phyloP scores from a whole-genome alignment of 92 coral and sea anemone species.

The Phenganax subtilis region DNA sequence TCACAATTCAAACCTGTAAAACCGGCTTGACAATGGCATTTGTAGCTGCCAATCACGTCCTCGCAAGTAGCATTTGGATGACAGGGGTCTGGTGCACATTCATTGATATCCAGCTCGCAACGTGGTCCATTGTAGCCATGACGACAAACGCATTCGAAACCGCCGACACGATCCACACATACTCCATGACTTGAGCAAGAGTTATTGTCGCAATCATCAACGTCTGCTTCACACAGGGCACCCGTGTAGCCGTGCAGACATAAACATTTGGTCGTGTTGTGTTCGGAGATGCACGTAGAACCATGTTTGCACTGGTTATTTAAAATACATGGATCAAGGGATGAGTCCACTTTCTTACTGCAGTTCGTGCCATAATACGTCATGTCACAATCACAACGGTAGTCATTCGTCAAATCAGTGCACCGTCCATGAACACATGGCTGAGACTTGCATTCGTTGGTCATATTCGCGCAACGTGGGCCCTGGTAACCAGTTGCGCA shows the following conservation, averaged over 20 bases:
- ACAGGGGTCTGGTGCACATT: slow-evolving; percentile 76
- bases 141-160: slow-evolving; percentile 84
- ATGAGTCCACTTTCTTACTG: slow-evolving; percentile 47
- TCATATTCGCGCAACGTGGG: slow-evolving; percentile 52
- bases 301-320: slow-evolving; percentile 76
- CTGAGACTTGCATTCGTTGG: slow-evolving; percentile 67
- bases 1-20: slow-evolving; percentile 81
- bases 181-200: slow-evolving; percentile 67
- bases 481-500: slow-evolving; percentile 84
- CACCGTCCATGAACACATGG: slow-evolving; percentile 87
- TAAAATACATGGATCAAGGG: slow-evolving; percentile 20
- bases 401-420: slow-evolving; percentile 66
- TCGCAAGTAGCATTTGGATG: slow-evolving; percentile 72
- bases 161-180: slow-evolving; percentile 80
- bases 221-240: slow-evolving; percentile 71
- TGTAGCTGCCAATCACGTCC: slow-evolving; percentile 67
- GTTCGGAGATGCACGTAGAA: slow-evolving; percentile 56
- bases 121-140: slow-evolving; percentile 66
- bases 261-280: slow-evolving; percentile 55
- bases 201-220: slow-evolving; percentile 78
- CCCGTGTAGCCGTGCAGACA: slow-evolving; percentile 84
- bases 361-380: slow-evolving; percentile 84
- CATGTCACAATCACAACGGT: slow-evolving; percentile 64
- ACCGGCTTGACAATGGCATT: slow-evolving; percentile 75
- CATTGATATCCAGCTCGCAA: slow-evolving; percentile 53